These are phyloP conservation scores for Pterocles orientalis DNA, from an alignment of 2,113 vertebrate genomes.

Conservation along the genomic window DNA sequence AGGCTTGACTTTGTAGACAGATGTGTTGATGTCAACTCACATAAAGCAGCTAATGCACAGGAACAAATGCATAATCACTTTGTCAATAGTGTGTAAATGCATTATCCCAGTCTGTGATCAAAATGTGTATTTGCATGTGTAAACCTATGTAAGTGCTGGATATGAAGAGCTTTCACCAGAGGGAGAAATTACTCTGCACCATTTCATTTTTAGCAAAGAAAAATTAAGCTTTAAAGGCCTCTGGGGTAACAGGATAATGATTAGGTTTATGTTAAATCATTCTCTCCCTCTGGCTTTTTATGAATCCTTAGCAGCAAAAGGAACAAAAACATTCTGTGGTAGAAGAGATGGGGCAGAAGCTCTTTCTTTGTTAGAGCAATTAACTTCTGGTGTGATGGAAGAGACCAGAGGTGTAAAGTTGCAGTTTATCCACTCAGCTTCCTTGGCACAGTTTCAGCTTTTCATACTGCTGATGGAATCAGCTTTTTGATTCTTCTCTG, in stretches of 20 bases:
- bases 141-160: slow-evolving; percentile 23
- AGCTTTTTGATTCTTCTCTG: slow-evolving; percentile 7
- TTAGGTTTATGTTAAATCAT: not conserved
- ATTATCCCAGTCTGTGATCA: slow-evolving; percentile 1
- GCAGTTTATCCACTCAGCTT: not conserved
- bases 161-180: slow-evolving; percentile 37
- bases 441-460: not conserved
- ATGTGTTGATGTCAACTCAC: not conserved
- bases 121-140: slow-evolving; percentile 47
- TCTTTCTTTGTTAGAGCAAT: not conserved
- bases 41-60: slow-evolving; percentile 43
- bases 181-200: slow-evolving; percentile 24
- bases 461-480: not conserved
- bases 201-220: slow-evolving; percentile 27
- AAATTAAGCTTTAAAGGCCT: slow-evolving; percentile 19
- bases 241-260: not conserved
- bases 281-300: not conserved
- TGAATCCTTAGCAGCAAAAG: slow-evolving; percentile 20
- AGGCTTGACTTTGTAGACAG: slow-evolving; percentile 43
- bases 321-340: slow-evolving; percentile 2
- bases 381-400: not conserved
- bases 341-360: slow-evolving; percentile 1
- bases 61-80: slow-evolving; percentile 20
- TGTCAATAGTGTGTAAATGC: not conserved
- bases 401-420: not conserved